A percentile compares a stretch with the other conserved stretches of the same genome.
Conservation (phyloP, 1,140 invertebrate species). For the Matsumurasca onukii region DNA sequence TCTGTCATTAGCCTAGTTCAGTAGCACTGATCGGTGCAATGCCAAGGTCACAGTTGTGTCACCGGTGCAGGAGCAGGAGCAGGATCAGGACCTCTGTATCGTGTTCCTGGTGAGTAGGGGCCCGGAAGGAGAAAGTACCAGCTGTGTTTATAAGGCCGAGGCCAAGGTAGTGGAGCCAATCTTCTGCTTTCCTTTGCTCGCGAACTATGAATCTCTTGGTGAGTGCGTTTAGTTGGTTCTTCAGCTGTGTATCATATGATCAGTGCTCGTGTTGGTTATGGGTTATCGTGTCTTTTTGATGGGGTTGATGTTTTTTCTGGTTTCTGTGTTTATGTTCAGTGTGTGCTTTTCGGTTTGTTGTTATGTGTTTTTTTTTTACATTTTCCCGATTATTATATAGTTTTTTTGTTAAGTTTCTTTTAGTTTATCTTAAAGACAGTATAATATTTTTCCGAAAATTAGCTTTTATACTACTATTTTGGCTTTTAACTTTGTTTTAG, state of each 20-base stretch:
- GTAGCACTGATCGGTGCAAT: no score
- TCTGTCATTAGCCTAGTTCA: no score
- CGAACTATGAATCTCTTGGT: conserved; percentile 17
- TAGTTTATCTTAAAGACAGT: no score
- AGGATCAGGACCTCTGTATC: no score
- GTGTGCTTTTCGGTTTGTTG: conserved; percentile 15
- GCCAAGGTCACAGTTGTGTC: no score
- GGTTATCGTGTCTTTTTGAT: not conserved
- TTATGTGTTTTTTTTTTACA: not conserved
- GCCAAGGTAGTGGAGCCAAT: not conserved
- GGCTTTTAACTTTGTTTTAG: no score
- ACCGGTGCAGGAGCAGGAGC: no score
- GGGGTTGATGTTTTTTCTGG: not conserved
- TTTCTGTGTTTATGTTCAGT: conserved; percentile 8
- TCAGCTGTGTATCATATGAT: not conserved
- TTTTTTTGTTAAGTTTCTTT: no score
- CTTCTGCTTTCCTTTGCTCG: not conserved
- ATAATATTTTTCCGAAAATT: no score
- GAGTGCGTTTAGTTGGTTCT: not conserved
- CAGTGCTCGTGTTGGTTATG: conserved; percentile 1
- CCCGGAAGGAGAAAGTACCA: not conserved
- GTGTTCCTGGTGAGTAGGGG: no score
- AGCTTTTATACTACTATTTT: no score
- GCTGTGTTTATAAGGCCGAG: conserved; percentile 4
- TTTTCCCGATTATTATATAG: no score